Base-by-base conservation (phyloP, 2,113 vertebrate genomes). In the Pollachius pollachius region DNA sequence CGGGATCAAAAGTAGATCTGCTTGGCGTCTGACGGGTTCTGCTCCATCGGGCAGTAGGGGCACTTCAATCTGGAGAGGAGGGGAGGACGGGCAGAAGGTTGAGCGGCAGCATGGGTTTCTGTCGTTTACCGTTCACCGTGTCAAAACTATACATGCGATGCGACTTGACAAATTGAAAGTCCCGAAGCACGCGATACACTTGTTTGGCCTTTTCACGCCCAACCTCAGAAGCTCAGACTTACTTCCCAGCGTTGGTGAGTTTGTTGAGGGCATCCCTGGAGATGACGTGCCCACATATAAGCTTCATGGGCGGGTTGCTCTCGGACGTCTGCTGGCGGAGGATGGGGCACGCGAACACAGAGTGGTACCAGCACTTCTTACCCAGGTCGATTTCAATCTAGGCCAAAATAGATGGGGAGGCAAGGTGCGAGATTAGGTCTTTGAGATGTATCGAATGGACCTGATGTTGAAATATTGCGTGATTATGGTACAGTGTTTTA, bases 321-420 rank as follows among this genome's bases (percentile, higher is more conserved):
- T 96, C 94, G 0, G 94, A 95, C 0, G 95, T 95, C 84, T 96
- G 95, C 87, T 96, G 94, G 73, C 95, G 87, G 34, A 96, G 92
- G 83, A 96, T 96, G 34, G 95, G 95, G 82, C 95, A 96, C 16
- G 95, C 94, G 4, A 96, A 96, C 82, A 96, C 94, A 0, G 94
- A 95, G 82, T 96, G 95, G 83, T 95, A 96, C 94, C 95, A 96
- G 88, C 95, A 96, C 84, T 96, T 96, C 90, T 95, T 96, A 41
- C 94, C 95, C 0, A 96, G 89, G 81, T 96, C 95, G 1, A 96
- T 95, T 87, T 96, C 95, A 77, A 96, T 96, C 95, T 95, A 64
- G 18, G 69, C 3, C 11, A 80, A 15, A 77, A 8, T 18, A 1
- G 58, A 52, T 11, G 2, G 13, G 4, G 16, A 30, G 23, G 67